Percentiles rank a stretch among this genome's conserved stretches.
Evolutionary conservation across 1,140 invertebrate genomes (phyloP).

Genomic region (honey bee (Apis mellifera)): DNA sequence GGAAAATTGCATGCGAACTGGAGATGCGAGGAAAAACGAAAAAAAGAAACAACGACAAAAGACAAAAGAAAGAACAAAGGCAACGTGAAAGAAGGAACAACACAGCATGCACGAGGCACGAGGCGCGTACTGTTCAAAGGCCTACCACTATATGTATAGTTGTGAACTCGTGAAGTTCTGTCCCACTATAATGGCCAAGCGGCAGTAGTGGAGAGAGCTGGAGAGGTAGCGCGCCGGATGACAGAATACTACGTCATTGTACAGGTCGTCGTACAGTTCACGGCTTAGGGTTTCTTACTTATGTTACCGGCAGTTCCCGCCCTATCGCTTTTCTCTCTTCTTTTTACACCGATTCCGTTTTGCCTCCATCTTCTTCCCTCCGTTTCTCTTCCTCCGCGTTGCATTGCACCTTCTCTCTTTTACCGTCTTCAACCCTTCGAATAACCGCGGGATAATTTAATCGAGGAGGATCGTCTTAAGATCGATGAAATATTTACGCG

Average conservation of each 20-base stretch:
- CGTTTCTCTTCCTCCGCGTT: slow-evolving; percentile 28
- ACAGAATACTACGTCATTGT: slow-evolving; percentile 70
- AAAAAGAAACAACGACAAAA: not conserved
- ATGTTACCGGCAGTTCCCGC: slow-evolving; percentile 36
- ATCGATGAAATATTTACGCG: not conserved
- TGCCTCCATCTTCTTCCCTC: slow-evolving; percentile 40
- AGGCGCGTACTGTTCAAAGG: slow-evolving; percentile 62
- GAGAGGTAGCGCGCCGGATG: slow-evolving; percentile 65
- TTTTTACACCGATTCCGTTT: slow-evolving; percentile 16
- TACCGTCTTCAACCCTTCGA: not conserved
- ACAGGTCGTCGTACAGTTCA: slow-evolving; percentile 39
- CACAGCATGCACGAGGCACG: slow-evolving; percentile 17
- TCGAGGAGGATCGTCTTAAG: no score
- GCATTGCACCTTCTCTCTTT: not conserved
- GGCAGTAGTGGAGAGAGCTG: slow-evolving; percentile 55
- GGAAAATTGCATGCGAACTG: not conserved
- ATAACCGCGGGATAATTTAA: no score
- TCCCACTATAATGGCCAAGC: slow-evolving; percentile 63
- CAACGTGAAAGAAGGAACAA: slow-evolving; percentile 32
- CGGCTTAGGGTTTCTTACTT: slow-evolving; percentile 60
- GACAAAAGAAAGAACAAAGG: slow-evolving; percentile 29
- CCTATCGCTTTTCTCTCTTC: slow-evolving; percentile 11
- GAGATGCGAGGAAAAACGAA: not conserved
- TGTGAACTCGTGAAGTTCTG: slow-evolving; percentile 62
- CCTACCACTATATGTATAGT: slow-evolving; percentile 62